A percentile compares a stretch with the other conserved stretches of the same genome.
These are phyloP conservation scores for Archivesica marissinica DNA, from an alignment of 1,140 invertebrate genomes.

Conservation along the genomic window DNA sequence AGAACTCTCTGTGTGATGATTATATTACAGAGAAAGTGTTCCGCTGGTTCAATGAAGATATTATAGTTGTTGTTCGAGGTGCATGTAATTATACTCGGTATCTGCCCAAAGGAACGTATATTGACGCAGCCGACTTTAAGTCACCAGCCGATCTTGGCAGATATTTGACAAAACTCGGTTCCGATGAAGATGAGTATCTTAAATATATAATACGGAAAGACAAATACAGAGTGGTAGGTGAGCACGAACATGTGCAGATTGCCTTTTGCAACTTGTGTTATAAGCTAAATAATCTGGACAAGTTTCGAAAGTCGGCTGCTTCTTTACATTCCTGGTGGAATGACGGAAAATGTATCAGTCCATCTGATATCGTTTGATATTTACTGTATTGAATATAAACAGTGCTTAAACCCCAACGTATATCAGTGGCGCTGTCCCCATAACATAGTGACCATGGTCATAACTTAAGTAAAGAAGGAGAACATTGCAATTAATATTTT, in stretches of 20 bases:
- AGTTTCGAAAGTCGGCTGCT: not conserved
- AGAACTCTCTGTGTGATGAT: constrained; percentile 97
- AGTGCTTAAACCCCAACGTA: no score
- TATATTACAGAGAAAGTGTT: constrained; percentile 99
- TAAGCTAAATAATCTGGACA: constrained; percentile 3
- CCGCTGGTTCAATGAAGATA: constrained; percentile 42
- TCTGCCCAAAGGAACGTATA: constrained; percentile 20
- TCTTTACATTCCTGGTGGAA: not conserved
- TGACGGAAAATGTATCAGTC: no score
- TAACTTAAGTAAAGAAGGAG: no score
- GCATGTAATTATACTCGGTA: not conserved
- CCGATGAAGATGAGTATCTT: constrained; percentile 8
- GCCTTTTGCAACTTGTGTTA: constrained; percentile 18
- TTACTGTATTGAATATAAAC: no score
- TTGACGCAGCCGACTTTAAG: constrained; percentile 35
- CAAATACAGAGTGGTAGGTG: constrained; percentile 7
- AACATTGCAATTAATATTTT: no score
- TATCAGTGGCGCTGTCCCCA: no score
- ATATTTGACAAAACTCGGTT: constrained; percentile 8
- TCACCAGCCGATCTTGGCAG: not conserved
- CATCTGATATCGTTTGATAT: no score
- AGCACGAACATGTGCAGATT: not conserved
- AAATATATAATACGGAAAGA: constrained; percentile 1
- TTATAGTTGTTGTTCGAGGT: constrained; percentile 28
- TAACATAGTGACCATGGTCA: no score